These are phyloP conservation scores for Scomber scombrus DNA, from an alignment of 2,113 vertebrate species.

Conservation along the genomic window DNA sequence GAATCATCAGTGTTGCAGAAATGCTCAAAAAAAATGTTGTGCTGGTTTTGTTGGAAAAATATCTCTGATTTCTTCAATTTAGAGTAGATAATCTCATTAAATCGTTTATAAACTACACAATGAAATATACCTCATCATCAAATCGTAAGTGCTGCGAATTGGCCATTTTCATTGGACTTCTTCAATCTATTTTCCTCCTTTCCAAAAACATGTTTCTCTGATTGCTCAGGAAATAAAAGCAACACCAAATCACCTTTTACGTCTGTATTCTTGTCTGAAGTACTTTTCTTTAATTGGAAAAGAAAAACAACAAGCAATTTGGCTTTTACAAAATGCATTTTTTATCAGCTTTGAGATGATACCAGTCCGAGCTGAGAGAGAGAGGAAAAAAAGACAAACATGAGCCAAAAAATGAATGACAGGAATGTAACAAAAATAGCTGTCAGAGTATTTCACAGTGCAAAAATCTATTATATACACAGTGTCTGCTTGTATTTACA, in stretches of 20 bases:
- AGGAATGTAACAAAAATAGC: slow-evolving; percentile 64
- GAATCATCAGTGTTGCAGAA: slow-evolving; percentile 21
- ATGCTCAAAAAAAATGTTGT: slow-evolving; percentile 32
- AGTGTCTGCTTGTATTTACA: slow-evolving; percentile 63
- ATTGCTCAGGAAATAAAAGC: slow-evolving; percentile 21
- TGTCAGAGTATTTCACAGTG: slow-evolving; percentile 71
- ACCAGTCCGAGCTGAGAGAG: slow-evolving; percentile 44
- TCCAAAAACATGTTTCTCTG: not conserved
- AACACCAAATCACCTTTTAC: slow-evolving; percentile 20
- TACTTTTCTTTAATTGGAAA: not conserved
- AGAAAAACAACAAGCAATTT: slow-evolving; percentile 48
- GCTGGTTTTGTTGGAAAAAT: not conserved
- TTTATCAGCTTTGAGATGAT: slow-evolving; percentile 58
- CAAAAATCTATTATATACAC: slow-evolving; percentile 57
- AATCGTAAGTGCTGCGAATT: slow-evolving; percentile 13
- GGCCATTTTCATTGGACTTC: not conserved
- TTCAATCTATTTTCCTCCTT: slow-evolving; percentile 23
- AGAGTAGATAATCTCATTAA: not conserved
- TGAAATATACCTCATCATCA: slow-evolving; percentile 11
- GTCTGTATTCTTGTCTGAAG: slow-evolving; percentile 55
- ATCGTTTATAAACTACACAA: slow-evolving; percentile 7
- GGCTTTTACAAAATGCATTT: slow-evolving; percentile 60
- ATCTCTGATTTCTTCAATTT: not conserved
- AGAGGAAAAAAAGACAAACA: slow-evolving; percentile 53
- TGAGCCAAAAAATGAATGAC: slow-evolving; percentile 38